A percentile compares a stretch with the other conserved stretches of the same genome.
These are phyloP conservation scores for Epinephelus lanceolatus DNA, from an alignment of 2,113 vertebrate genomes.

Conservation along the genomic window DNA sequence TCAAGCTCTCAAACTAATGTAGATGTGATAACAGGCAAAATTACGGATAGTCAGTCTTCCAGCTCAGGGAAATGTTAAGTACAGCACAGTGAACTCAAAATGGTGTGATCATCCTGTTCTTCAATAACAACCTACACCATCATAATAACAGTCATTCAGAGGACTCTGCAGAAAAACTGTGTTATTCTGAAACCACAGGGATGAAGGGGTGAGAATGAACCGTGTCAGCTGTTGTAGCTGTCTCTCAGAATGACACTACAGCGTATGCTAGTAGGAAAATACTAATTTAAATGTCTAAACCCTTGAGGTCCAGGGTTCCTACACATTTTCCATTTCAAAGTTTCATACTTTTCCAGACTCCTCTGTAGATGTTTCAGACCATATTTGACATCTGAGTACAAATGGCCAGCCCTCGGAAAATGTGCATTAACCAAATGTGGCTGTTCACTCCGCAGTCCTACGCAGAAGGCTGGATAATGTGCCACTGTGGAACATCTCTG, in stretches of 20 bases:
- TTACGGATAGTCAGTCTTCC: neutral
- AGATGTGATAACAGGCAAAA: neutral
- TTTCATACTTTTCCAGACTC: too few species aligned
- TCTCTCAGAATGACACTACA: neutral
- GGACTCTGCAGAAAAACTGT: neutral
- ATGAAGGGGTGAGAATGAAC: neutral
- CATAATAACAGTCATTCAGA: conserved; percentile 53
- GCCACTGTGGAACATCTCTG: too few species aligned
- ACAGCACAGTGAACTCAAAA: conserved; percentile 1
- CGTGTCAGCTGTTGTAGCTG: neutral
- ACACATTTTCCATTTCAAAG: too few species aligned
- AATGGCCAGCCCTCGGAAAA: too few species aligned
- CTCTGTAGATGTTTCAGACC: too few species aligned
- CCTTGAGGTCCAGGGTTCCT: too few species aligned
- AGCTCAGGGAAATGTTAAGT: conserved; percentile 24
- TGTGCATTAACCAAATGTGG: too few species aligned
- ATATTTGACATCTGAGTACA: too few species aligned
- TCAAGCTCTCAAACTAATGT: neutral
- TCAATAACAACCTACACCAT: conserved; percentile 31
- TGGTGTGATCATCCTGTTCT: conserved; percentile 1
- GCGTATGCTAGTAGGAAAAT: neutral
- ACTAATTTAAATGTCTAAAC: neutral
- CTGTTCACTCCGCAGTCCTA: too few species aligned
- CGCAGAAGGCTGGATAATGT: too few species aligned
- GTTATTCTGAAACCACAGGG: conserved; percentile 37